Evolutionary conservation across 1,140 invertebrate genomes (phyloP).

Genomic region (Drosophila burlai): DNA sequence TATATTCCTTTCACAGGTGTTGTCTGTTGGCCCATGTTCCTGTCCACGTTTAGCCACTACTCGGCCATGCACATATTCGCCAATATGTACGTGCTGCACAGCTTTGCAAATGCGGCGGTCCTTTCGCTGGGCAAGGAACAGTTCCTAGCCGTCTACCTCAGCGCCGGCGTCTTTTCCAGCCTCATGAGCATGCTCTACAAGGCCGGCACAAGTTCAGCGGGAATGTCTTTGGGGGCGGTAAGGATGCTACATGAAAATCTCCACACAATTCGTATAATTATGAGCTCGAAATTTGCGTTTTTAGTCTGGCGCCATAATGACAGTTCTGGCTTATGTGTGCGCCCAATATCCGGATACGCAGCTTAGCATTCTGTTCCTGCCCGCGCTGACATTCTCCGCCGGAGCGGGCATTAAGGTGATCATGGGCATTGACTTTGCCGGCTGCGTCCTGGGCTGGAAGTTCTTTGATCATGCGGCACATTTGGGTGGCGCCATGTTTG

Average conservation of each 20-base stretch:
- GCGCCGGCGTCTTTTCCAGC: constrained; percentile 94
- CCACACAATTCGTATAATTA: background rate
- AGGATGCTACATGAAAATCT: constrained; percentile 83
- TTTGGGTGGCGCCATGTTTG: constrained; percentile 96
- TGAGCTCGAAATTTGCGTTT: constrained; percentile 78
- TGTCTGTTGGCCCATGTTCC: constrained; percentile 94
- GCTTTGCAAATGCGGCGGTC: constrained; percentile 90
- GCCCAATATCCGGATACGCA: constrained; percentile 93
- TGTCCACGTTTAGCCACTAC: constrained; percentile 97
- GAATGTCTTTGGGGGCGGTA: constrained; percentile 96
- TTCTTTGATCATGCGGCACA: constrained; percentile 99
- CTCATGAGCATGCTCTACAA: constrained; percentile 94
- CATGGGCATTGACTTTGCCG: constrained; percentile 92
- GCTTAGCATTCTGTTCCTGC: constrained; percentile 96
- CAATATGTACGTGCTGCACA: constrained; percentile 98
- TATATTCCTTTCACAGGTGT: constrained; percentile 85
- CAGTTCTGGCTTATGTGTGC: constrained; percentile 94
- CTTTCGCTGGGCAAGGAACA: constrained; percentile 95
- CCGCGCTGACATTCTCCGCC: constrained; percentile 94
- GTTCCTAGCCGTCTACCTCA: constrained; percentile 95
- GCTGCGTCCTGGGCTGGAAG: constrained; percentile 94
- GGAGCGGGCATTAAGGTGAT: constrained; percentile 93
- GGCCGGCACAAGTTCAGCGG: constrained; percentile 88
- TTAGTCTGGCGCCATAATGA: constrained; percentile 97
- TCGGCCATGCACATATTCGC: constrained; percentile 93